These are phyloP conservation scores for Apoda limacodes DNA, from an alignment of 2,888 invertebrate species.

Conservation along the genomic window DNA sequence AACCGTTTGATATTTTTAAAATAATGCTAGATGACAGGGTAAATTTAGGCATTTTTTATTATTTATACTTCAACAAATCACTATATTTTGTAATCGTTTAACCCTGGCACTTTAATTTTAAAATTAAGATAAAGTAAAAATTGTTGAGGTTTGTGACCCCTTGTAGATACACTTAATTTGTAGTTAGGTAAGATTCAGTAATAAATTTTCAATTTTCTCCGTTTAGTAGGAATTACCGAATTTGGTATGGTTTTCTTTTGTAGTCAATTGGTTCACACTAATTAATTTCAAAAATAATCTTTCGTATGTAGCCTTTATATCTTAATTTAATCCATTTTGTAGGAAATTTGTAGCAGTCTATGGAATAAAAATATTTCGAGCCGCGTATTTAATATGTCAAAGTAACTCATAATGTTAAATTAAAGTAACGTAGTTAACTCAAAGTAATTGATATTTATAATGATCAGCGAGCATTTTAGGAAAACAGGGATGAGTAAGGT, in stretches of 20 bases:
- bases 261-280: constrained; percentile 32
- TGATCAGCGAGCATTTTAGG: constrained; percentile 62
- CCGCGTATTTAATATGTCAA: constrained; percentile 70
- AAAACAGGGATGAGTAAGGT: constrained; percentile 71
- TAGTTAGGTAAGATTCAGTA: constrained; percentile 46
- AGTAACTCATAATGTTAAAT: constrained; percentile 66
- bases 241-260: constrained; percentile 29
- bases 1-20: no score
- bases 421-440: constrained; percentile 58
- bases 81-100: no score
- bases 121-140: no score
- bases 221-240: constrained; percentile 27
- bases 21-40: constrained; percentile 69
- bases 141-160: constrained; percentile 57
- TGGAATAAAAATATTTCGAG: constrained; percentile 63
- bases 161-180: no score
- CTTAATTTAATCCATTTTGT: constrained; percentile 58
- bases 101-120: no score
- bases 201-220: constrained; percentile 34
- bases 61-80: no score
- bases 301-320: constrained; percentile 27
- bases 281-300: constrained; percentile 26
- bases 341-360: constrained; percentile 60
- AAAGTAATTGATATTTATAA: constrained; percentile 37
- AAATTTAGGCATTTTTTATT: no score